These are phyloP conservation scores for Nipponacmea schrenckii DNA, from an alignment of 2,888 invertebrate genomes.

Conservation along the genomic window DNA sequence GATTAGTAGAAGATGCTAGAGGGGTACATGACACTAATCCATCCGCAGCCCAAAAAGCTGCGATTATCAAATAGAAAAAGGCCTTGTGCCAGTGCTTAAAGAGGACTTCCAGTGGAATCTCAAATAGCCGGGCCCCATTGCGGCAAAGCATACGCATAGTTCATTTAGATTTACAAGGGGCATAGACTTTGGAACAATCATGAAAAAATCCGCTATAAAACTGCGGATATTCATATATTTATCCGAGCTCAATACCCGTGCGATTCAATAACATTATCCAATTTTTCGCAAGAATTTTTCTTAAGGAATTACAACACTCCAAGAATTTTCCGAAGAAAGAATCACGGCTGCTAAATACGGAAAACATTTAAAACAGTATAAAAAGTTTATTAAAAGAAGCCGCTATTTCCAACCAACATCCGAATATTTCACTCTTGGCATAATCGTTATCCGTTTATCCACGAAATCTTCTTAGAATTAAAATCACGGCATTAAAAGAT, in stretches of 20 bases:
- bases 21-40: conserved; percentile 6
- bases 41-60: not conserved
- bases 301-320: not conserved
- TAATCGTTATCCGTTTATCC: conserved; percentile 6
- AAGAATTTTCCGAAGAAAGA: conserved; percentile 7
- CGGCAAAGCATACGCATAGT: conserved; percentile 9
- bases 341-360: not conserved
- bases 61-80: conserved; percentile 4
- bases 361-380: conserved; percentile 2
- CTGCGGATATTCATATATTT: conserved; percentile 9
- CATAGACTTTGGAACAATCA: conserved; percentile 8
- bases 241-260: conserved; percentile 4
- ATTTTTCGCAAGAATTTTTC: conserved; percentile 7
- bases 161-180: conserved; percentile 5
- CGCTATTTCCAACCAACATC: conserved; percentile 8
- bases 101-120: conserved; percentile 8
- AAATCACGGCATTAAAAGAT: not conserved
- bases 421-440: conserved; percentile 8
- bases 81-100: conserved; percentile 1
- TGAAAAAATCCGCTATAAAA: conserved; percentile 8
- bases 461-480: conserved; percentile 6
- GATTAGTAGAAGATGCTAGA: conserved; percentile 5
- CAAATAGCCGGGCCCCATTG: conserved; percentile 8
- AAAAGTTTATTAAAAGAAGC: conserved; percentile 6
- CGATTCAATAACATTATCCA: conserved; percentile 7